Base-by-base conservation (phyloP, 2,113 vertebrate genomes). In the Irena cyanogastra region DNA sequence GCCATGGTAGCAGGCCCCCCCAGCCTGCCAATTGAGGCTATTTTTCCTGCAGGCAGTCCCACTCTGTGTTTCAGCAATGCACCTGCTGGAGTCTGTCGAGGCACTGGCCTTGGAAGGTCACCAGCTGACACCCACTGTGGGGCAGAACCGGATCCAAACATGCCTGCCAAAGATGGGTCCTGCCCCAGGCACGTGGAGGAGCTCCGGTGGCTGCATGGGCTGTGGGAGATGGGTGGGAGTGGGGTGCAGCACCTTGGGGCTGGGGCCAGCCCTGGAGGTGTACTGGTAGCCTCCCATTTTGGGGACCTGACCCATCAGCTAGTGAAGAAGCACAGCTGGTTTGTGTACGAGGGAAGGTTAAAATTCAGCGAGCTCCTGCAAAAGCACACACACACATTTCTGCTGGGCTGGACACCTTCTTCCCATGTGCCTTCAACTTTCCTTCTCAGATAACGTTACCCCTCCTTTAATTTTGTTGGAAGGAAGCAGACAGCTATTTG, bases 401-500 rank as follows among this genome's bases (percentile, higher is more conserved):
- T 83, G 54, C 76, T 61, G 80, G 54, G 37, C 71, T 22, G 35
- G 39, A 74, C 35, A 74, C 86, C 83, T 83, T 81, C 78, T 59
- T 63, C 44, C 14, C 39, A 13, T 13, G 8, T 37, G 54, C 1
- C 0, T 35, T 61, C 71, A 57, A 65, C 54, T 61, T 50, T 28
- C 33, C 22, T 77, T 28, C 72, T 80, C 68, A 65, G 72, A 66
- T 42, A 91, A 50, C 0, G 0, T 33, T 87, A 6, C 35, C 12
- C 30, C n/a, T 83, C 42, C 53, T 89, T 77, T 74, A 45, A 81
- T 87, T 95, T 93, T 77, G 59, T 45, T 78, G 91, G 59, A 87
- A 96, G 83, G 83, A 95, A 96, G 68, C 64, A 89, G 87, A 83
- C 41, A 87, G 47, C 44, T 45, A 75, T 87, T 94, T 93, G 90